phyloP scores from a whole-genome alignment of 2,888 invertebrate species.

The Allacma fusca region DNA sequence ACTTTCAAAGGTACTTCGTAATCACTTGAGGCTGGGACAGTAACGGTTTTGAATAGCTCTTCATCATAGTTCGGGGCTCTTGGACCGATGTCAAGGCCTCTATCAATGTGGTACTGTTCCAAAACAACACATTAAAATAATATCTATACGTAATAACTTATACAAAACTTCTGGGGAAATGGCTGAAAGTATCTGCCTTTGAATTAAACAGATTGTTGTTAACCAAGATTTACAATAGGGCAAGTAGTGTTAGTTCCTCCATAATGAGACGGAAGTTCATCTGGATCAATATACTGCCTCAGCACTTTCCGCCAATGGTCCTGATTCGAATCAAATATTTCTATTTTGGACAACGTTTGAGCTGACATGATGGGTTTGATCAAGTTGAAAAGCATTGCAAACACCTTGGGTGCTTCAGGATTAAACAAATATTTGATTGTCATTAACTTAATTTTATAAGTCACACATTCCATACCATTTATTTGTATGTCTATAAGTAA shows the following conservation, averaged over 20 bases:
- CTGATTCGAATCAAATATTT: conserved; percentile 36
- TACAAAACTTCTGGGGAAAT: not conserved
- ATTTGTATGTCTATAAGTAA: too few species aligned
- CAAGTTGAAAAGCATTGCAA: conserved; percentile 31
- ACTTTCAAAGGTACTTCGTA: conserved; percentile 16
- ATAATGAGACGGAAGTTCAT: conserved; percentile 31
- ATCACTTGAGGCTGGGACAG: conserved; percentile 15
- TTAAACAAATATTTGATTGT: too few species aligned
- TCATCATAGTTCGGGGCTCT: not conserved
- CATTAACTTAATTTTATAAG: too few species aligned
- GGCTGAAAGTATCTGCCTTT: not conserved
- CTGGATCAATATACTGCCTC: conserved; percentile 2
- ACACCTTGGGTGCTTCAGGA: conserved; percentile 40
- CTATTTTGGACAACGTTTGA: conserved; percentile 28
- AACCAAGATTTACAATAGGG: conserved; percentile 13
- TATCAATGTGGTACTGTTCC: not conserved
- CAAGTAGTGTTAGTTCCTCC: conserved; percentile 37
- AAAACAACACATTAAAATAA: not conserved
- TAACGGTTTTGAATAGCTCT: conserved; percentile 1
- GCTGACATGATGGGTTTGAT: conserved; percentile 32
- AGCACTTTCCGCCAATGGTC: conserved; percentile 31
- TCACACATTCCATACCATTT: too few species aligned
- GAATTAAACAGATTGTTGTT: too few species aligned
- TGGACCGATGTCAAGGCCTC: not conserved
- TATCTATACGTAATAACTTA: not conserved